These are phyloP conservation scores for Stegastes partitus DNA, from an alignment of 2,113 vertebrate species.

Conservation along the genomic window DNA sequence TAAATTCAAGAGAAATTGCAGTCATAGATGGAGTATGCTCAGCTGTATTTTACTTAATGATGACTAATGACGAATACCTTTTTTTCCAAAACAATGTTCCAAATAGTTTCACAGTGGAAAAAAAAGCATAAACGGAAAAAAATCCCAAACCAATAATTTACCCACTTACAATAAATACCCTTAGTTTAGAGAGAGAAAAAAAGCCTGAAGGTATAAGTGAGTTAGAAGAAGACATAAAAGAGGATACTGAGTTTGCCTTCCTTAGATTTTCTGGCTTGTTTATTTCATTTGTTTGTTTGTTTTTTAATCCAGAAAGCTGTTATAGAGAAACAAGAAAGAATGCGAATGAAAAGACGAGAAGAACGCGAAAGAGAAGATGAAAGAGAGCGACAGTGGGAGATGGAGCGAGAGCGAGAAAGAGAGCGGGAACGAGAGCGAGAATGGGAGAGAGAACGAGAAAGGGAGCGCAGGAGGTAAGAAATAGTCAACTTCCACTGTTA, in stretches of 20 bases:
- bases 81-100: too few relatives aligned
- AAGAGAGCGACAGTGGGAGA: constrained; percentile 80
- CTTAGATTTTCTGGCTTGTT: neutral
- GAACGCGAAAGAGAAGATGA: constrained; percentile 93
- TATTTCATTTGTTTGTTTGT: neutral
- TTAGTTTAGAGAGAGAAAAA: too few relatives aligned
- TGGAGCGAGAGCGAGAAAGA: constrained; percentile 67
- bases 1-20: too few relatives aligned
- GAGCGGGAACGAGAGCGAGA: constrained; percentile 71
- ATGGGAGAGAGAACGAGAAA: constrained; percentile 71
- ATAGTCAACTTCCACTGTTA: neutral
- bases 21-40: too few relatives aligned
- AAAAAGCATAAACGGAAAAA: too few relatives aligned
- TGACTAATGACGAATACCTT: too few relatives aligned
- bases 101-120: too few relatives aligned
- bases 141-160: too few relatives aligned
- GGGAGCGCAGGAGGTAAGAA: constrained; percentile 80
- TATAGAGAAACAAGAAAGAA: constrained; percentile 95
- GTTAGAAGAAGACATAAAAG: neutral
- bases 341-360: constrained; percentile 93
- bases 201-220: too few relatives aligned
- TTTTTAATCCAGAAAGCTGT: constrained; percentile 90
- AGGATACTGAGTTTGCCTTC: neutral
- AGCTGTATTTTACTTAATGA: too few relatives aligned
- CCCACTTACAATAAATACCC: too few relatives aligned